Percentiles rank a stretch among this genome's conserved stretches.
phyloP scores from a whole-genome alignment of 2,113 vertebrate species.

The Numenius arquata region DNA sequence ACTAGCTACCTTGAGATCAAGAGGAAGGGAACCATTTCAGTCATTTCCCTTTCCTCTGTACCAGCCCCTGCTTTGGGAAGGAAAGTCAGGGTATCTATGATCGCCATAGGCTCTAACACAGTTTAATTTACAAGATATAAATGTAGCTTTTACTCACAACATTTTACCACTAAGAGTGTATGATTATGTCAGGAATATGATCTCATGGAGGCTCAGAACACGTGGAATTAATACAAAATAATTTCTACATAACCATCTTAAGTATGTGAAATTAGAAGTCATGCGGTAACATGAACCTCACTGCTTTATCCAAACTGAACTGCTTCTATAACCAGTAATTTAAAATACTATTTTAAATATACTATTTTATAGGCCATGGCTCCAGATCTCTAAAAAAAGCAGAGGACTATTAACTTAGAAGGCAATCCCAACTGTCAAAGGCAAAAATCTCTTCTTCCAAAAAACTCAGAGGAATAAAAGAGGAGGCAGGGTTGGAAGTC shows the following conservation, averaged over 20 bases:
- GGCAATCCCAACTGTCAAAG: neutral
- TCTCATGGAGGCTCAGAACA: neutral
- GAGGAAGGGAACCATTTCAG: neutral
- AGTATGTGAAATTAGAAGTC: neutral
- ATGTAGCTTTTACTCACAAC: neutral
- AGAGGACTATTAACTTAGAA: neutral
- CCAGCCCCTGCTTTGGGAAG: neutral
- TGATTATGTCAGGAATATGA: neutral
- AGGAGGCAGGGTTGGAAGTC: neutral
- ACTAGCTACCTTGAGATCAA: neutral
- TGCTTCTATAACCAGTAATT: neutral
- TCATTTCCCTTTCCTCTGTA: neutral
- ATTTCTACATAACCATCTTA: neutral
- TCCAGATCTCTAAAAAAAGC: neutral
- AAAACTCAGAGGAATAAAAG: neutral
- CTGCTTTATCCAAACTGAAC: neutral
- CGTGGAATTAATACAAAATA: neutral
- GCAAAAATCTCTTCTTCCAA: neutral
- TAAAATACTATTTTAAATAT: neutral
- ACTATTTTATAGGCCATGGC: neutral
- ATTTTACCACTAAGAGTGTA: neutral
- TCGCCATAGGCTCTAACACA: neutral
- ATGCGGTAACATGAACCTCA: neutral
- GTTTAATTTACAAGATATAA: neutral
- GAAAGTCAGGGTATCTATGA: neutral